These are phyloP conservation scores for Psilopogon haemacephalus DNA, from an alignment of 2,113 vertebrate species.

Conservation along the genomic window DNA sequence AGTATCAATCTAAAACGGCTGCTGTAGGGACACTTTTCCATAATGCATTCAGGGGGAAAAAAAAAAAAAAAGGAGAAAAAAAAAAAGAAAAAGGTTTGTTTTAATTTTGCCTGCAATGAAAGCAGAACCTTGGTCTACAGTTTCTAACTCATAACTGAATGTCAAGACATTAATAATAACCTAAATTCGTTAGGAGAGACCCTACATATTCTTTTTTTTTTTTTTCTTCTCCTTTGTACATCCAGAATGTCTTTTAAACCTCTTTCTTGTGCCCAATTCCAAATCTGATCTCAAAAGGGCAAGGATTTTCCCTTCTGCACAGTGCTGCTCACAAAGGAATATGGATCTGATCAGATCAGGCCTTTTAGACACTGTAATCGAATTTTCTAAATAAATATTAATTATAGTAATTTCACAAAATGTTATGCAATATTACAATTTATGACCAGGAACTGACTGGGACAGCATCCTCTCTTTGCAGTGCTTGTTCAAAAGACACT, in stretches of 20 bases:
- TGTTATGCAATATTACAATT: background rate
- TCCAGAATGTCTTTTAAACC: background rate
- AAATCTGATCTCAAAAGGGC: background rate
- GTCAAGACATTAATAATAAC: background rate
- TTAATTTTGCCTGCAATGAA: background rate
- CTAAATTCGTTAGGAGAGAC: background rate
- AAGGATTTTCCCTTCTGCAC: background rate
- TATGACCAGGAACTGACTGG: background rate
- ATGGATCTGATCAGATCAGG: background rate
- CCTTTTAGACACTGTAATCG: background rate
- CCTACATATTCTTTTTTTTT: background rate
- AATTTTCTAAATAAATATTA: slow-evolving; percentile 10
- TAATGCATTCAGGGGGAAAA: background rate
- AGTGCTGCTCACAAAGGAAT: background rate
- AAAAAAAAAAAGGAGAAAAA: no score
- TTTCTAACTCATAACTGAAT: background rate
- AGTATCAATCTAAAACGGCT: background rate
- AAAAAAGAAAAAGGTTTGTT: background rate
- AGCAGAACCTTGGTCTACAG: background rate
- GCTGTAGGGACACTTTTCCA: background rate
- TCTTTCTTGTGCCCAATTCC: background rate
- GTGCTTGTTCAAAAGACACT: background rate
- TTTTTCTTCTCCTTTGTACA: background rate
- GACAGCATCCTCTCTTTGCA: background rate
- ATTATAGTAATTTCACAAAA: background rate